Evolutionary conservation across 2,797 vertebrate genomes (phyloP).

Genomic region (Trematomus bernacchii): DNA sequence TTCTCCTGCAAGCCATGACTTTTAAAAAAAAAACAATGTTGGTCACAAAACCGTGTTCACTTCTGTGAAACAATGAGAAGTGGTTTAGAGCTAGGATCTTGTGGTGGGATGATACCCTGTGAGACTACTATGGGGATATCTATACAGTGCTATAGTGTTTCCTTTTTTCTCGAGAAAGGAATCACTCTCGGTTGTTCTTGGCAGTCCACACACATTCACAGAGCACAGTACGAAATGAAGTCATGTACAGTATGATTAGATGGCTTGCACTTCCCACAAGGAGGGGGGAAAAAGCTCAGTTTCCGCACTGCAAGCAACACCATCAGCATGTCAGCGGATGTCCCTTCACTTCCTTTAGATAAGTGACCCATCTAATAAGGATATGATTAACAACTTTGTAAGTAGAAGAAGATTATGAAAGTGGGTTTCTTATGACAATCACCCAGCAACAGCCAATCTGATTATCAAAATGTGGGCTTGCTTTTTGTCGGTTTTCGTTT

Average conservation of each 20-base stretch:
- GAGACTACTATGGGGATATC: not conserved
- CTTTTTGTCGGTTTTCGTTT: not conserved
- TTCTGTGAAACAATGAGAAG: conserved; percentile 36
- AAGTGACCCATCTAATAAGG: conserved; percentile 28
- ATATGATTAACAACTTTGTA: conserved; percentile 10
- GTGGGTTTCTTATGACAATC: not conserved
- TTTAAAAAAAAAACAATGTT: conserved; percentile 35
- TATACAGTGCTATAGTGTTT: not conserved
- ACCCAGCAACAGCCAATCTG: not conserved
- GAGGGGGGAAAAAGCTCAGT: conserved; percentile 21
- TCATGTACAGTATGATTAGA: conserved; percentile 16
- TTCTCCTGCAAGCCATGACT: conserved; percentile 45
- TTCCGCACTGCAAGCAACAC: conserved; percentile 59
- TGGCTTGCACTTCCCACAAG: conserved; percentile 50
- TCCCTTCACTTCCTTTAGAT: conserved; percentile 38
- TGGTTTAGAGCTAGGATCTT: conserved; percentile 33
- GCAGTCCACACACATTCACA: not conserved
- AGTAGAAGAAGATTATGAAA: not conserved
- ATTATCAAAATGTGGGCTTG: not conserved
- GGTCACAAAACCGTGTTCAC: conserved; percentile 49
- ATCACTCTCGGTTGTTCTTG: not conserved
- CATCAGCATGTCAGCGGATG: conserved; percentile 38
- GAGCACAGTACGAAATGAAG: conserved; percentile 7
- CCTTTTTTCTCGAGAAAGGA: not conserved
- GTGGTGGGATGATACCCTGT: conserved; percentile 5